A percentile compares a stretch with the other conserved stretches of the same genome.
Evolutionary conservation across 1,140 invertebrate species (phyloP).

Genomic region (Tribolium castaneum): DNA sequence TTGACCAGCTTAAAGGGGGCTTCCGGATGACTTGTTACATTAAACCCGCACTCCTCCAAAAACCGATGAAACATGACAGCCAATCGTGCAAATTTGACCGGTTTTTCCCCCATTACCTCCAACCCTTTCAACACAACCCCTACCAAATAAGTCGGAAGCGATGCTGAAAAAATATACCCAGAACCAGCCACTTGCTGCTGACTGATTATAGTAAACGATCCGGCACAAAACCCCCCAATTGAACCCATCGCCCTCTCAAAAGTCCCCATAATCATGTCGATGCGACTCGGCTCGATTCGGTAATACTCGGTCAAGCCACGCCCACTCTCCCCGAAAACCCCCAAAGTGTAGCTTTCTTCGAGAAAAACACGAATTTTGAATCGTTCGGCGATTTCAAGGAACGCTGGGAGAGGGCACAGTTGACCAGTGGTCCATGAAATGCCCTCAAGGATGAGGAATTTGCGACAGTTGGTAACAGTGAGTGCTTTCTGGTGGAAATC

Average conservation of each 20-base stretch:
- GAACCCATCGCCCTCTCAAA: slow-evolving; percentile 60
- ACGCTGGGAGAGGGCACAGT: slow-evolving; percentile 55
- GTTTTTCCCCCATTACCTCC: slow-evolving; percentile 49
- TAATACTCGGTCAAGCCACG: slow-evolving; percentile 58
- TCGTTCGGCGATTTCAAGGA: slow-evolving; percentile 52
- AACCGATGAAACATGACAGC: slow-evolving; percentile 44
- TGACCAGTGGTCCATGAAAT: slow-evolving; percentile 58
- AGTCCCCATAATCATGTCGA: slow-evolving; percentile 60
- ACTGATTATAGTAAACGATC: slow-evolving; percentile 56
- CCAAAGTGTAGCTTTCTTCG: slow-evolving; percentile 59
- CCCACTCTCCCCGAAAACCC: slow-evolving; percentile 56
- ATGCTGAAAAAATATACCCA: slow-evolving; percentile 60
- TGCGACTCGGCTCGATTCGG: slow-evolving; percentile 49
- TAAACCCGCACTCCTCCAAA: slow-evolving; percentile 45
- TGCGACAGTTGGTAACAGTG: slow-evolving; percentile 49
- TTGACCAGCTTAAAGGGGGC: slow-evolving; percentile 57
- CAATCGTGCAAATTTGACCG: slow-evolving; percentile 45
- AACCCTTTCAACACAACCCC: slow-evolving; percentile 56
- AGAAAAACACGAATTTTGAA: slow-evolving; percentile 59
- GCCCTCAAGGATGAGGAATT: slow-evolving; percentile 59
- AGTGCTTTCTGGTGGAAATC: slow-evolving; percentile 83
- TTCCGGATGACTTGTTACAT: slow-evolving; percentile 52
- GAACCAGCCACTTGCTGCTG: slow-evolving; percentile 57
- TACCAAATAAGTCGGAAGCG: slow-evolving; percentile 57
- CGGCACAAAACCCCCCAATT: slow-evolving; percentile 61